Percentiles rank a stretch among this genome's conserved stretches.
Evolutionary conservation across 2,113 vertebrate genomes (phyloP).

Genomic region (Gavia stellata): DNA sequence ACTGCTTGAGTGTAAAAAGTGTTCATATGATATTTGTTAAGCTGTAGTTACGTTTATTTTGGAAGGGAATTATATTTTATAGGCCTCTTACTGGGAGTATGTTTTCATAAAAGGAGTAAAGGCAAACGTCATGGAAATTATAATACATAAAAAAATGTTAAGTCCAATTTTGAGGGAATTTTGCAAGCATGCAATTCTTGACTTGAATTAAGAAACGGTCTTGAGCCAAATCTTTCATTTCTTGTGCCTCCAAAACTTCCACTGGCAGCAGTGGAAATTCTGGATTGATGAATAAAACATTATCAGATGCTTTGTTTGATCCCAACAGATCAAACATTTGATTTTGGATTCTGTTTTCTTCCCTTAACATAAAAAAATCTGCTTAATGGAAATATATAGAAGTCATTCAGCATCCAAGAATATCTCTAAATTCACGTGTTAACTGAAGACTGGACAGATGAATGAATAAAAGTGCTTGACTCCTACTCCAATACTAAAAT

Average conservation of each 20-base stretch:
- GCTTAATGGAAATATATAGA: neutral
- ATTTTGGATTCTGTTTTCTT: neutral
- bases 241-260: neutral
- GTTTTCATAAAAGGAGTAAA: neutral
- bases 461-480: neutral
- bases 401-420: neutral
- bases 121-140: neutral
- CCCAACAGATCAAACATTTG: neutral
- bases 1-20: neutral
- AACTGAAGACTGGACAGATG: neutral
- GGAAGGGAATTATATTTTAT: neutral
- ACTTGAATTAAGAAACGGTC: neutral
- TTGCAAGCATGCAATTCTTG: neutral
- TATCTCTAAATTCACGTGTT: neutral
- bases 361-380: neutral
- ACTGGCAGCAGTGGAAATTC: neutral
- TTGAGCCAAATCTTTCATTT: neutral
- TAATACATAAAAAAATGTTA: neutral
- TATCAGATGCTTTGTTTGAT: neutral
- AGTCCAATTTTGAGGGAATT: neutral
- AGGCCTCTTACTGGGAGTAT: neutral
- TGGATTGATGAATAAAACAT: neutral
- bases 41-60: neutral
- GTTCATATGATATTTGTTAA: neutral
- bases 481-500: neutral